Evolutionary conservation across 1,140 invertebrate species (phyloP), one percentile per base, ranked within the genome.

Genomic region (Zophobas morio): DNA sequence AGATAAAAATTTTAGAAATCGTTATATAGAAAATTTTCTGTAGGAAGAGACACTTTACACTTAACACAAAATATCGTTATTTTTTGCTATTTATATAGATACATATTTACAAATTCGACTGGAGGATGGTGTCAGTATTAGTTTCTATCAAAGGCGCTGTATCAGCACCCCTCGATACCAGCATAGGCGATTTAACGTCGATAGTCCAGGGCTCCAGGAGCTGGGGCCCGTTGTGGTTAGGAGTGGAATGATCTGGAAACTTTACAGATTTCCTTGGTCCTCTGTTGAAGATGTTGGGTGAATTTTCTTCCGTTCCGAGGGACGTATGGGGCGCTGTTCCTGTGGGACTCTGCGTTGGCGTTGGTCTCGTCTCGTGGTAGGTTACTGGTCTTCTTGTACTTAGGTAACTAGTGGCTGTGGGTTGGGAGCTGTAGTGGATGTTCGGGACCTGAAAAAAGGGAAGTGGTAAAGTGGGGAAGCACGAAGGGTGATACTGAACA

Each of bases 261-360:
- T 86, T 85, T 2, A 86, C 85, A 1, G 84, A 84, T 76, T 86
- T 86, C 46, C 84, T 79, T 37, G 84, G 82, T 40, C 81, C 84
- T 39, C 80, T 80, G 66, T 78, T 81, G 36, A 74, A 73, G 33
- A 77, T 72, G n/a, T 74, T 77, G 0, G 84, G 81, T 4, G 84
- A 83, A 3, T 80, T 73, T 36, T 85, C 84, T 37, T 84, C 83
- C 2, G 76, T 75, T 1, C 75, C 81, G 34, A 83, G 66, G 0
- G 82, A 82, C 0, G 78, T 82, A 54, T 80, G 81, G 5, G 81
- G 82, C 8, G 76, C 80, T 0, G 82, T 82, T 42, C 82, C 84
- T 33, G 84, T 84, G 6, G 84, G 84, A 78, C 84, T 85, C 75
- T 86, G 85, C 0, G 84, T 84, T 0, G 85, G 85, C 2, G 85